Conservation (phyloP, 1,140 invertebrate genomes). For the Orussus abietinus region DNA sequence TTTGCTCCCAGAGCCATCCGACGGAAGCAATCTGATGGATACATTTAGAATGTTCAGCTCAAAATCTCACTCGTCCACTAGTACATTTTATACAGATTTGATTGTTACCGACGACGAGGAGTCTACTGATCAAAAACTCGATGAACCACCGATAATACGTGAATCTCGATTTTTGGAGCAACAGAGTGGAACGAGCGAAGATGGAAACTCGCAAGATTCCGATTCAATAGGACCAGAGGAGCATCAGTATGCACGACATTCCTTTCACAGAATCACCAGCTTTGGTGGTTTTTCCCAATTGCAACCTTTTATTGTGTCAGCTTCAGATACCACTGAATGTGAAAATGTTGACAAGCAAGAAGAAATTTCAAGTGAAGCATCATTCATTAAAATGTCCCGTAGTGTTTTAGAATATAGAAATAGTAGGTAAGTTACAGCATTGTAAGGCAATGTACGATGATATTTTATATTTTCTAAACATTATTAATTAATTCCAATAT, state of each 20-base stretch:
- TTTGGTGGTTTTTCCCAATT: slow-evolving; percentile 45
- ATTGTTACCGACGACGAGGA: slow-evolving; percentile 27
- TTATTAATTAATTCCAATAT: slow-evolving; percentile 6
- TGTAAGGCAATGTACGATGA: no score
- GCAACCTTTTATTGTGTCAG: slow-evolving; percentile 46
- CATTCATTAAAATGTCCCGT: slow-evolving; percentile 43
- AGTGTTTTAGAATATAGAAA: slow-evolving; percentile 47
- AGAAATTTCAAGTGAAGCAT: slow-evolving; percentile 36
- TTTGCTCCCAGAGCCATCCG: slow-evolving; percentile 36
- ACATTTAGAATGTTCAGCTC: slow-evolving; percentile 47
- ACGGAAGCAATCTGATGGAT: slow-evolving; percentile 24
- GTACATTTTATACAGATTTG: slow-evolving; percentile 48
- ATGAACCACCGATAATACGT: slow-evolving; percentile 13
- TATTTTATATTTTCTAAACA: slow-evolving; percentile 6
- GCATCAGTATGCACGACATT: slow-evolving; percentile 37
- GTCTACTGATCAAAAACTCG: slow-evolving; percentile 16
- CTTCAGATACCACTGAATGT: slow-evolving; percentile 31
- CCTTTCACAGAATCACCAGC: slow-evolving; percentile 43
- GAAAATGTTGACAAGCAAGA: slow-evolving; percentile 27
- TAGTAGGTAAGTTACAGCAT: slow-evolving; percentile 42
- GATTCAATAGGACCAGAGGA: slow-evolving; percentile 34
- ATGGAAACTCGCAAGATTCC: slow-evolving; percentile 44
- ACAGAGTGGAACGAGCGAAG: slow-evolving; percentile 32
- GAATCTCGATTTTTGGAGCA: slow-evolving; percentile 31
- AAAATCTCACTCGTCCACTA: slow-evolving; percentile 37